A percentile compares a stretch with the other conserved stretches of the same genome.
phyloP scores from a whole-genome alignment of 2,888 invertebrate species.

The Xanthia togata region DNA sequence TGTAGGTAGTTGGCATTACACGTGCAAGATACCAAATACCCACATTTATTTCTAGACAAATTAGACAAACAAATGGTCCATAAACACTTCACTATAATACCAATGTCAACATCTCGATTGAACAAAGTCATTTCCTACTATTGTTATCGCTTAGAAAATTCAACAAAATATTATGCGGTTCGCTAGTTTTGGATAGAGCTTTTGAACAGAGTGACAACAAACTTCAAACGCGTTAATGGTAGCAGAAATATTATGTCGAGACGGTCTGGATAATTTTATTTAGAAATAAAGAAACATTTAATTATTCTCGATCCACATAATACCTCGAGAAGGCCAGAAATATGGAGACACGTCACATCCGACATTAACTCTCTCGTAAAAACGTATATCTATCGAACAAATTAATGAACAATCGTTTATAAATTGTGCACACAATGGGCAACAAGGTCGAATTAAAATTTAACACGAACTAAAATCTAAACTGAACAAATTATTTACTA shows the following conservation, averaged over 20 bases:
- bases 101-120: constrained; percentile 1
- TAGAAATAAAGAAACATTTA: constrained; percentile 49
- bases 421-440: constrained; percentile 39
- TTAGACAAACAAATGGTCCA: neutral
- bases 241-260: neutral
- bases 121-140: constrained; percentile 18
- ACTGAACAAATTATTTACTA: constrained; percentile 42
- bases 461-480: constrained; percentile 45
- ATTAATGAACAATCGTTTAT: constrained; percentile 34
- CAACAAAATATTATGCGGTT: neutral
- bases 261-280: neutral
- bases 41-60: constrained; percentile 19
- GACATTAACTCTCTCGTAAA: constrained; percentile 51
- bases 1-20: neutral
- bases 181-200: neutral
- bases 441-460: constrained; percentile 54
- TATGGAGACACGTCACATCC: constrained; percentile 67
- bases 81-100: constrained; percentile 9
- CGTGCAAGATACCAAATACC: constrained; percentile 8
- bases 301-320: constrained; percentile 75
- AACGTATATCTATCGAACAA: constrained; percentile 49
- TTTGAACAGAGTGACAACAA: neutral
- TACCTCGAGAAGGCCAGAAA: constrained; percentile 71
- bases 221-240: neutral
- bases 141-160: constrained; percentile 1